A percentile compares a stretch with the other conserved stretches of the same genome.
Conservation (phyloP, 2,113 vertebrate species). For the Paramormyrops kingsleyae region DNA sequence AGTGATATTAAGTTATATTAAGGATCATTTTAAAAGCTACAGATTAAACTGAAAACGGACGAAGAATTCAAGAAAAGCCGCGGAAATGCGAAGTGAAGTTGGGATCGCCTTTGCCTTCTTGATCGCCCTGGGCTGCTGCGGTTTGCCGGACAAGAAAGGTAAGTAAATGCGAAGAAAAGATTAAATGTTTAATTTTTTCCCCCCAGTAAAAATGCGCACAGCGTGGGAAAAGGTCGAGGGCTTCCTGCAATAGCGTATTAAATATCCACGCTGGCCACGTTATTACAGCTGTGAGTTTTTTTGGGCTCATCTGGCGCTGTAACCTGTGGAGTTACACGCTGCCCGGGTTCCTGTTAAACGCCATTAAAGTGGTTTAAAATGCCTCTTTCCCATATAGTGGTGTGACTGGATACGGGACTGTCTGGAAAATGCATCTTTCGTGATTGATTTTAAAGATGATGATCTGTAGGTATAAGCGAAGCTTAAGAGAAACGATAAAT, state of each 20-base stretch:
- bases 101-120: neutral
- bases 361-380: neutral
- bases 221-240: slow-evolving; percentile 7
- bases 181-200: neutral
- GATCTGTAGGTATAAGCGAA: neutral
- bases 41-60: neutral
- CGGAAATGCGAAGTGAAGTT: slow-evolving; percentile 7
- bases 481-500: neutral
- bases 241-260: neutral
- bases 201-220: neutral
- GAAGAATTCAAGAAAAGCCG: neutral
- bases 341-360: neutral
- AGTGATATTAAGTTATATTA: neutral
- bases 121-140: slow-evolving; percentile 12
- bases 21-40: neutral
- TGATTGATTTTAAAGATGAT: neutral
- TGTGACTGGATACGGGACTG: neutral
- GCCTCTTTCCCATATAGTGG: neutral
- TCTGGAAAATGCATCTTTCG: neutral
- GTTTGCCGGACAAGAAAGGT: slow-evolving; percentile 19
- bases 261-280: neutral
- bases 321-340: neutral
- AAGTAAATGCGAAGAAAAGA: neutral
- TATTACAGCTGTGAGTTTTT: neutral
- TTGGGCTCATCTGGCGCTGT: neutral